Percentiles rank a stretch among this genome's conserved stretches.
These are phyloP conservation scores for Haliclona indistincta DNA, from an alignment of 37 sponge, comb jelly and placozoan genomes.

Conservation along the genomic window DNA sequence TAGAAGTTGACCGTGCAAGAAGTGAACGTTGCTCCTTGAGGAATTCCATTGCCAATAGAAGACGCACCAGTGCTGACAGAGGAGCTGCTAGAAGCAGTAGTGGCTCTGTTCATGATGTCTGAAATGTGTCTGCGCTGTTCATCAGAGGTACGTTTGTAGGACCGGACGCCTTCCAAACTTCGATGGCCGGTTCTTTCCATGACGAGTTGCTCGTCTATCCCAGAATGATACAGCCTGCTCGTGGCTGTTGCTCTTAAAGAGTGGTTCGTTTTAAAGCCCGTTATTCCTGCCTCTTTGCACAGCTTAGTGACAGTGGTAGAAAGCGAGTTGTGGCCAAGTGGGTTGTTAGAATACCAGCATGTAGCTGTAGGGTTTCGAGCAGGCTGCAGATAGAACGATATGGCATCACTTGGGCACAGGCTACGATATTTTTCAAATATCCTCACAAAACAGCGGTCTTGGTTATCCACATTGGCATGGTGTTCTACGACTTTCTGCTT, in stretches of 20 bases:
- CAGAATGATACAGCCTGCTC: too few relatives aligned
- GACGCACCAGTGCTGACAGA: too few relatives aligned
- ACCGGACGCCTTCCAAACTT: too few relatives aligned
- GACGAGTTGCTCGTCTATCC: too few relatives aligned
- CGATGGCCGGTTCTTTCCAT: too few relatives aligned
- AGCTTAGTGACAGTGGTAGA: neutral
- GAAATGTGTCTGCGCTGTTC: too few relatives aligned
- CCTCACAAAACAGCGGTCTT: slow-evolving; percentile 17
- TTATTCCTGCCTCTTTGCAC: slow-evolving; percentile 23
- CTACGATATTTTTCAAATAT: slow-evolving; percentile 11
- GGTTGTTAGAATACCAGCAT: slow-evolving; percentile 19
- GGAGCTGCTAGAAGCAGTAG: too few relatives aligned
- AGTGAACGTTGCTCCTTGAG: too few relatives aligned
- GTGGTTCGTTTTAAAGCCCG: slow-evolving; percentile 23
- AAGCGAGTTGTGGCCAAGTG: slow-evolving; percentile 21
- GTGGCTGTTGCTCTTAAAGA: slow-evolving; percentile 36
- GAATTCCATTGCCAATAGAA: too few relatives aligned
- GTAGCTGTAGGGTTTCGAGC: neutral
- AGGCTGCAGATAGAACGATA: slow-evolving; percentile 28
- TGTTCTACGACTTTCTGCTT: slow-evolving; percentile 26
- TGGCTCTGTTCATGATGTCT: too few relatives aligned
- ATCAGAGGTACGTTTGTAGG: too few relatives aligned
- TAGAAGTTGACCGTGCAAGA: too few relatives aligned
- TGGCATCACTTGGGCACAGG: slow-evolving; percentile 5
- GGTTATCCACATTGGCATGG: neutral